Evolutionary conservation across 2,113 vertebrate species (phyloP).

Genomic region (Laticauda colubrina): DNA sequence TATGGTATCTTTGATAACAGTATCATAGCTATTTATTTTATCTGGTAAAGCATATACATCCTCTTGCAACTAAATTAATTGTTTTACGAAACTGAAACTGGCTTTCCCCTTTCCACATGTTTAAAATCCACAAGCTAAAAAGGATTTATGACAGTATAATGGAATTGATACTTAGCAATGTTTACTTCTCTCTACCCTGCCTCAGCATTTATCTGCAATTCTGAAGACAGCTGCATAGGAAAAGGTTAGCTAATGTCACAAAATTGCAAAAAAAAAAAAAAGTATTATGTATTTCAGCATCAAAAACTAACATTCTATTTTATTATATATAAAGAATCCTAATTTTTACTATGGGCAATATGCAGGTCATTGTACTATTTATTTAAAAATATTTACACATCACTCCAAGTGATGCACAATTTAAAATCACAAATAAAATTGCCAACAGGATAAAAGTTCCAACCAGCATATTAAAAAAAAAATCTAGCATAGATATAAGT

Average conservation of each 20-base stretch:
- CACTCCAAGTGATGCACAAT: not conserved
- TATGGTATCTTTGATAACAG: not conserved
- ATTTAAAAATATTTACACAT: not conserved
- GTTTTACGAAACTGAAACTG: not conserved
- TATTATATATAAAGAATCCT: not conserved
- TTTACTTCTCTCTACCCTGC: not conserved
- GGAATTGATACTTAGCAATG: not conserved
- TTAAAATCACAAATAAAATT: not conserved
- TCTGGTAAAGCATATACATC: not conserved
- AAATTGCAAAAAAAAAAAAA: not conserved
- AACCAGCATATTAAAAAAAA: not conserved
- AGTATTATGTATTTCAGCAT: not conserved
- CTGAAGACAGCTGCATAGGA: not conserved
- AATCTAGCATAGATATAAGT: not conserved
- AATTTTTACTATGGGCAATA: not conserved
- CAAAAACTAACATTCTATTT: not conserved
- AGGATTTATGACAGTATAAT: not conserved
- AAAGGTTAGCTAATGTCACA: not conserved
- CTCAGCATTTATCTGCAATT: not conserved
- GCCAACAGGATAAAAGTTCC: not conserved
- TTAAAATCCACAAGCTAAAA: not conserved
- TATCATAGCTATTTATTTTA: not conserved
- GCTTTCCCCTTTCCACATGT: not conserved
- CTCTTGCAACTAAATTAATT: not conserved
- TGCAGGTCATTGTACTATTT: accelerated